These are phyloP conservation scores for Steinernema carpocapsae DNA, from an alignment of 2,888 invertebrate genomes.

Conservation along the genomic window DNA sequence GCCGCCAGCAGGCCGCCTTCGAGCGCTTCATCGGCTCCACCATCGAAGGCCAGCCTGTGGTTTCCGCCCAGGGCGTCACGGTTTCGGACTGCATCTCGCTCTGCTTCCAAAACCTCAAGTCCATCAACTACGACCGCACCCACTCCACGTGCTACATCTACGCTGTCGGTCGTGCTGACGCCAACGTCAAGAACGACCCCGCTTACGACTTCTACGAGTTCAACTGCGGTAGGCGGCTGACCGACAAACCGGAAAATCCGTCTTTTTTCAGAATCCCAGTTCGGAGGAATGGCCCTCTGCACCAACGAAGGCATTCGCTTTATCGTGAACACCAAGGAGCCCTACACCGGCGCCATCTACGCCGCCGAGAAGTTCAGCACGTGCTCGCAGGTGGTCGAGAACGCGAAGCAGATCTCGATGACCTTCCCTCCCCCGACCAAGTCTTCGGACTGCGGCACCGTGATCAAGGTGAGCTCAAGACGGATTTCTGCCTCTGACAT, in stretches of 20 bases:
- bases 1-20: constrained; percentile 69
- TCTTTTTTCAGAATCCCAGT: constrained; percentile 64
- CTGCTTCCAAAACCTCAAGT: constrained; percentile 69
- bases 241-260: neutral
- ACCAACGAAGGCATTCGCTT: constrained; percentile 69
- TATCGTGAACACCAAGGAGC: constrained; percentile 70
- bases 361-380: constrained; percentile 69
- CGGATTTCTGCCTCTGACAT: neutral
- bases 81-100: constrained; percentile 68
- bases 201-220: constrained; percentile 69
- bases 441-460: constrained; percentile 68
- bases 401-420: constrained; percentile 69
- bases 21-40: constrained; percentile 68
- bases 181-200: constrained; percentile 66
- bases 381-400: constrained; percentile 68
- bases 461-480: constrained; percentile 54
- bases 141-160: constrained; percentile 68
- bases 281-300: constrained; percentile 69
- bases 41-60: constrained; percentile 67
- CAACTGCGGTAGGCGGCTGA: constrained; percentile 64
- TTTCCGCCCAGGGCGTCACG: constrained; percentile 68
- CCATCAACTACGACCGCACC: constrained; percentile 69
- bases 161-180: constrained; percentile 62
- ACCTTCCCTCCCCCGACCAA: constrained; percentile 69
- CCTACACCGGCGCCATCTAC: constrained; percentile 69